Evolutionary conservation across 53 echinoderm and acorn worm species (phyloP).

Genomic region (Glandiceps talaboti): DNA sequence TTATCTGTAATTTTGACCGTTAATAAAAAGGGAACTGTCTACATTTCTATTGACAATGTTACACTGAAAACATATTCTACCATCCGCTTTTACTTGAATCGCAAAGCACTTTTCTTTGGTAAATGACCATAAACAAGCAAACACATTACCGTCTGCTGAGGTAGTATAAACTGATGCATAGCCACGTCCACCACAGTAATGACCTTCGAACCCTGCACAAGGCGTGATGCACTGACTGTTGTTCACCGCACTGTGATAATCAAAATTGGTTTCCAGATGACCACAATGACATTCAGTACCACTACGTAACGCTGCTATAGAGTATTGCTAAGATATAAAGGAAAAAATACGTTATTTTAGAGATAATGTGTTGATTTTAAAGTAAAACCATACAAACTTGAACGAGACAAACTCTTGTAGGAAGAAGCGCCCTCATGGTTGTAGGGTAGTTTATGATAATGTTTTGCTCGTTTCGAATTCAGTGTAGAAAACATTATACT

Average conservation of each 20-base stretch:
- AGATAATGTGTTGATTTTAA: background rate
- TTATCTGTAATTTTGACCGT: too few species aligned
- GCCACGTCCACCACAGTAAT: constrained; percentile 56
- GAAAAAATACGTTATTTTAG: background rate
- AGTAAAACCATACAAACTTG: background rate
- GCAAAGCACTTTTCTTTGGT: too few species aligned
- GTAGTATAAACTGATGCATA: constrained; percentile 70
- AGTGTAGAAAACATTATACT: too few species aligned
- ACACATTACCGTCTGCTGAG: constrained; percentile 24
- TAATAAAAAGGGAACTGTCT: too few species aligned
- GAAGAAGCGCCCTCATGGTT: too few species aligned
- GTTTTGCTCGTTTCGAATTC: too few species aligned
- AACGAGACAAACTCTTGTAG: too few species aligned
- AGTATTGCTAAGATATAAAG: constrained; percentile 28
- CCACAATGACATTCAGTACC: constrained; percentile 95
- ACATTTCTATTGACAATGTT: too few species aligned
- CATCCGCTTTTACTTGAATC: too few species aligned
- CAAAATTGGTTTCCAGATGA: constrained; percentile 36
- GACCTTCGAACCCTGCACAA: constrained; percentile 42
- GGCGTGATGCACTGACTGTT: constrained; percentile 39
- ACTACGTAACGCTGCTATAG: constrained; percentile 54
- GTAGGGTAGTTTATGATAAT: too few species aligned
- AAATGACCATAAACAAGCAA: too few species aligned
- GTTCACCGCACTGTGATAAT: constrained; percentile 32
- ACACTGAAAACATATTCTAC: too few species aligned